Conservation (phyloP, 2,797 vertebrate species). For the Acanthiza pusilla region DNA sequence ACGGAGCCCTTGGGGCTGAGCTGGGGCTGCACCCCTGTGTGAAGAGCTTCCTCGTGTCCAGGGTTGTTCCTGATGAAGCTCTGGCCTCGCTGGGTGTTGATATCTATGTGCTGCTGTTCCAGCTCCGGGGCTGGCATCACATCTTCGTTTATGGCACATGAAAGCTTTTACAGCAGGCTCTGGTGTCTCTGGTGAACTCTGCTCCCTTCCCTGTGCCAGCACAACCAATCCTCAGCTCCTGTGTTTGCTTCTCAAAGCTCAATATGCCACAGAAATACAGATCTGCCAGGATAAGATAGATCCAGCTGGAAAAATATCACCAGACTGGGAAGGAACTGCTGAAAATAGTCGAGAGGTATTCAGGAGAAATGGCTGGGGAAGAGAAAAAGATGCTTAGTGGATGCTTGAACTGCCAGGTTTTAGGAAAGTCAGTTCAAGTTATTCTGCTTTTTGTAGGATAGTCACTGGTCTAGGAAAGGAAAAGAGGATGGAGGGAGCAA, state of each 20-base stretch:
- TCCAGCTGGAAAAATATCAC: background rate
- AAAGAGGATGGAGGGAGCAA: background rate
- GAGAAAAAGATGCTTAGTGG: background rate
- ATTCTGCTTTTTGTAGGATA: background rate
- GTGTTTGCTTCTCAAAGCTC: background rate
- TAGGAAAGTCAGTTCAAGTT: background rate
- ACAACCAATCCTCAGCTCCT: accelerated
- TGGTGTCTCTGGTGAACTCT: background rate
- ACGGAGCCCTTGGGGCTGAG: background rate
- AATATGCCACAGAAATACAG: background rate
- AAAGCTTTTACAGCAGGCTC: background rate
- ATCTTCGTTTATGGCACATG: background rate
- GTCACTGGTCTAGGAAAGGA: background rate
- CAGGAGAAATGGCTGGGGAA: background rate
- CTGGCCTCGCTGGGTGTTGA: background rate
- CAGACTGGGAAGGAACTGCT: background rate
- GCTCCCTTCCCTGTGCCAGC: background rate
- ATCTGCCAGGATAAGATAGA: background rate
- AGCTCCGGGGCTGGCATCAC: background rate
- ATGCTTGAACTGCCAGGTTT: background rate
- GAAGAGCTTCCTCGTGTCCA: background rate
- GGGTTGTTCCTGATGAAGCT: background rate
- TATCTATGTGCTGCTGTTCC: background rate
- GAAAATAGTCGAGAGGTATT: background rate
- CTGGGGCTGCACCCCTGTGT: accelerated